phyloP scores from a whole-genome alignment of 2,113 vertebrate genomes.

The Gallinago paraguaiae region DNA sequence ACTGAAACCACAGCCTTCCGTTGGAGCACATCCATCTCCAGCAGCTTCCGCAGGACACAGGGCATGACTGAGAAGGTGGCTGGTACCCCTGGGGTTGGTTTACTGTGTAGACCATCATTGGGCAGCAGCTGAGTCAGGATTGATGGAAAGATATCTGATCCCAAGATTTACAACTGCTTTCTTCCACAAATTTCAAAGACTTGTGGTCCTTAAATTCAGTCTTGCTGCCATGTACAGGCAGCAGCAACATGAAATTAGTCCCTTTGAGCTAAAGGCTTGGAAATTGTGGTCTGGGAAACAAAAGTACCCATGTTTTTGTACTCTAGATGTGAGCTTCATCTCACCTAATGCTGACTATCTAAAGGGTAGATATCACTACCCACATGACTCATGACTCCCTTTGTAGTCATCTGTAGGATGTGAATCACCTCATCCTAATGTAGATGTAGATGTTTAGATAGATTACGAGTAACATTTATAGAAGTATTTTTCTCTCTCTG shows the following conservation, averaged over 20 bases:
- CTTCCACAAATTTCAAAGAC: neutral
- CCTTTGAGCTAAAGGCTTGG: neutral
- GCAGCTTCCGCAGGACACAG: neutral
- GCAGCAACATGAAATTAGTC: neutral
- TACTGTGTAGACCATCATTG: neutral
- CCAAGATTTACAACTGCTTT: neutral
- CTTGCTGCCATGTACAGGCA: neutral
- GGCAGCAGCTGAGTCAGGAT: neutral
- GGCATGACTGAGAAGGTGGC: neutral
- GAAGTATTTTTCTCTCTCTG: neutral
- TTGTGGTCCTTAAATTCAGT: neutral
- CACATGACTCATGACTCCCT: neutral
- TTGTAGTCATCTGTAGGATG: neutral
- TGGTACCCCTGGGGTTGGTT: neutral
- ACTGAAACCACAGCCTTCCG: neutral
- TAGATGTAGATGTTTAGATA: neutral
- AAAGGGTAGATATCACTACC: neutral
- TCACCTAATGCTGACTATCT: neutral
- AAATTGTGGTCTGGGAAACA: neutral
- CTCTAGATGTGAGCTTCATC: neutral
- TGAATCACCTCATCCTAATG: neutral
- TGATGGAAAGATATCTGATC: neutral
- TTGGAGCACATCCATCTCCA: neutral
- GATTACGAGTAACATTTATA: neutral
- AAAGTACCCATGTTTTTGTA: neutral